phyloP scores from a whole-genome alignment of 1,140 invertebrate genomes.

The Trypoxylus dichotomus region DNA sequence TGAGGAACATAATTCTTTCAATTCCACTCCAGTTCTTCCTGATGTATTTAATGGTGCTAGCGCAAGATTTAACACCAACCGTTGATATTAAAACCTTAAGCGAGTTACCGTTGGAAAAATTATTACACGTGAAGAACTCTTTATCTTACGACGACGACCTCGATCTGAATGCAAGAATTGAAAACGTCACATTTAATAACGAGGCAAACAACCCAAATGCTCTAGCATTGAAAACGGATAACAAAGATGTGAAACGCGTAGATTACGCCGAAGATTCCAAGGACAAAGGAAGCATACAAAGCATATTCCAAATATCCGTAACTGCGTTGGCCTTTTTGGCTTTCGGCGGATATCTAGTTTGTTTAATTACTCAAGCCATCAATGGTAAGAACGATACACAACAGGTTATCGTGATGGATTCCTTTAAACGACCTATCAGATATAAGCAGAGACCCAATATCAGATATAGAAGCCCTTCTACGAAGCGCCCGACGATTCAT shows the following conservation, averaged over 20 bases:
- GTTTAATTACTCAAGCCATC: conserved; percentile 70
- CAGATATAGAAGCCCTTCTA: background rate
- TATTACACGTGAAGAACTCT: conserved; percentile 56
- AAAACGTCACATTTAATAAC: background rate
- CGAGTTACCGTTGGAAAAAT: conserved; percentile 57
- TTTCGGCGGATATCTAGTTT: conserved; percentile 76
- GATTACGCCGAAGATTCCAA: conserved; percentile 43
- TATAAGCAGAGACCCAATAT: conserved; percentile 17
- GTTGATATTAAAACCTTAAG: conserved; percentile 57
- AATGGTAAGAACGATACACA: conserved; percentile 54
- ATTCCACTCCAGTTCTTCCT: background rate
- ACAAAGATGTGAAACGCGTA: background rate
- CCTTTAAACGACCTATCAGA: conserved; percentile 34
- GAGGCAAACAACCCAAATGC: background rate
- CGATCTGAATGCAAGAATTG: conserved; percentile 23
- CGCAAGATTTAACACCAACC: conserved; percentile 35
- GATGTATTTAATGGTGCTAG: conserved; percentile 5
- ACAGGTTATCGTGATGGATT: conserved; percentile 25
- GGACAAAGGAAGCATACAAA: conserved; percentile 58
- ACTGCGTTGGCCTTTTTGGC: conserved; percentile 75
- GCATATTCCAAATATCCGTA: conserved; percentile 71
- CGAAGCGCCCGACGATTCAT: conserved; percentile 42
- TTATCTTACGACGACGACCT: conserved; percentile 36
- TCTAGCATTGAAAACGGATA: conserved; percentile 11
- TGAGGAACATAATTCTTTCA: background rate